Conservation (phyloP, 2,888 invertebrate species). For the Cinara cedri region DNA sequence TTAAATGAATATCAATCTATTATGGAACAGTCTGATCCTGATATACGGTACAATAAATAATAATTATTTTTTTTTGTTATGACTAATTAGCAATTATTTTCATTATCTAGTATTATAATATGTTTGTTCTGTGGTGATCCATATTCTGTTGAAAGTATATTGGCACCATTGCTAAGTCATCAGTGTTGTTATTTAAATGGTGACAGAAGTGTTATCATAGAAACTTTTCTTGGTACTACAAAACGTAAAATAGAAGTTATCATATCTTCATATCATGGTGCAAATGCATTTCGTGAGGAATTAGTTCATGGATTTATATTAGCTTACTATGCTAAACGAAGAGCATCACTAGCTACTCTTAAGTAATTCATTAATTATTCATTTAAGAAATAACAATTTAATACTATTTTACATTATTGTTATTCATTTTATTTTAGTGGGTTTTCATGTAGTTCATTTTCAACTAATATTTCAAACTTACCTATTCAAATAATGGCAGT, state of each 20-base stretch:
- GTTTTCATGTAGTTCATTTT: conserved; percentile 47
- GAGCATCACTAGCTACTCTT: conserved; percentile 90
- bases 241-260: conserved; percentile 90
- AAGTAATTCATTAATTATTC: conserved; percentile 74
- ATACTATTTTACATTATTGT: neutral
- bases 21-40: conserved; percentile 81
- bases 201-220: conserved; percentile 85
- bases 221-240: conserved; percentile 89
- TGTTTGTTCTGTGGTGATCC: conserved; percentile 97
- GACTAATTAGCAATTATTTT: neutral
- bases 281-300: conserved; percentile 88
- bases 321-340: conserved; percentile 92
- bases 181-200: conserved; percentile 85
- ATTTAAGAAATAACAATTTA: neutral
- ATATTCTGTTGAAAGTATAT: conserved; percentile 85
- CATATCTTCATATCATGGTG: conserved; percentile 92
- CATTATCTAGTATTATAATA: conserved; percentile 77
- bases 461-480: conserved; percentile 70
- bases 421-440: conserved; percentile 12
- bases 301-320: conserved; percentile 93
- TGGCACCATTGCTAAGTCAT: conserved; percentile 85
- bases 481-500: conserved; percentile 94
- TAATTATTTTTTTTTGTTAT: neutral
- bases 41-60: conserved; percentile 70
- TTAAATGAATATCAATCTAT: conserved; percentile 75